A percentile compares a stretch with the other conserved stretches of the same genome.
phyloP scores from a whole-genome alignment of 2,797 vertebrate species.

The Falco cherrug region DNA sequence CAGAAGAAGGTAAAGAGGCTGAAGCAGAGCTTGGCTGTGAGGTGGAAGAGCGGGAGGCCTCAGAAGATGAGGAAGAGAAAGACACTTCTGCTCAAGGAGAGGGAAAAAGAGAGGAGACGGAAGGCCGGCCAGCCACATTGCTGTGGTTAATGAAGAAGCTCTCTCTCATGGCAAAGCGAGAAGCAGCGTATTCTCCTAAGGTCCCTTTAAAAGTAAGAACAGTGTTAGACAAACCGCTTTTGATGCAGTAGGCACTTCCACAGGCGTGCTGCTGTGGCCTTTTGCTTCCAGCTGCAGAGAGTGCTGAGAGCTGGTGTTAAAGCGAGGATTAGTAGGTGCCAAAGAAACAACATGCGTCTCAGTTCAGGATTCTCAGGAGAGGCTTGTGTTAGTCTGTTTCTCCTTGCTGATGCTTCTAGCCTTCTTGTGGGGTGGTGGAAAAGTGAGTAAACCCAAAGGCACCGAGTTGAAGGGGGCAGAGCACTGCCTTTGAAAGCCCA shows the following conservation, averaged over 20 bases:
- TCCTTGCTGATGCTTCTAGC: neutral
- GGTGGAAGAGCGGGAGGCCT: neutral
- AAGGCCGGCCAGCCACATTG: conserved; percentile 79
- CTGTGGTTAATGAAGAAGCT: conserved; percentile 93
- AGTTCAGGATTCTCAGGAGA: neutral
- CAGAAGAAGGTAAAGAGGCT: conserved; percentile 38
- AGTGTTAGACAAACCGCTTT: neutral
- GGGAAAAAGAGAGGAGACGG: neutral
- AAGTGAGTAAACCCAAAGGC: neutral
- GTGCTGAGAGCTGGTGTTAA: neutral
- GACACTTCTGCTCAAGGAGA: neutral
- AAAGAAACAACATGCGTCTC: neutral
- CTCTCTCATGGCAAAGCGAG: conserved; percentile 86
- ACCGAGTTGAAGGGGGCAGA: neutral
- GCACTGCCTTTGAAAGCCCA: neutral
- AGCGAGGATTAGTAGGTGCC: neutral
- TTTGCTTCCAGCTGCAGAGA: neutral
- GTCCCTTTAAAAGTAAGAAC: conserved; percentile 86
- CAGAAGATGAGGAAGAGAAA: conserved; percentile 7
- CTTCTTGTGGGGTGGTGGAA: neutral
- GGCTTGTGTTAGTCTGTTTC: neutral
- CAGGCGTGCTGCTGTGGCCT: neutral
- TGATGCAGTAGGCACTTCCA: neutral
- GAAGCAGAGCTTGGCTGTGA: neutral
- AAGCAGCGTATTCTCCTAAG: conserved; percentile 90